Evolutionary conservation across 2,797 vertebrate genomes (phyloP).

Genomic region (Trachurus trachurus): DNA sequence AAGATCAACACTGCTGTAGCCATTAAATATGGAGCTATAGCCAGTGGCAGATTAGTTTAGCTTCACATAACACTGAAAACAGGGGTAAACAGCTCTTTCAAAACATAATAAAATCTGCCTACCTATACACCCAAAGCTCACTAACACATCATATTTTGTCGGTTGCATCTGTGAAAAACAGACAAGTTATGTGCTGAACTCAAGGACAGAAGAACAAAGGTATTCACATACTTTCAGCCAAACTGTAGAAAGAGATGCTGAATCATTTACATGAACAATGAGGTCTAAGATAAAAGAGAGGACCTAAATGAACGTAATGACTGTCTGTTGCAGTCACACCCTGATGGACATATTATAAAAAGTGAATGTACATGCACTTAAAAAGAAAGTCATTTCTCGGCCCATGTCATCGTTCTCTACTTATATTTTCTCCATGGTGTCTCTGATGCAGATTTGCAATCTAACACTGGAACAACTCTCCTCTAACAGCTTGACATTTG

Average conservation of each 20-base stretch:
- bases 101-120: not conserved
- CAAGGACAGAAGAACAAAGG: not conserved
- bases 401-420: not conserved
- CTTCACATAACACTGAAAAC: not conserved
- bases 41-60: not conserved
- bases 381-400: conserved; percentile 7
- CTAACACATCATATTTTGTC: not conserved
- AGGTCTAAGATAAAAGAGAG: not conserved
- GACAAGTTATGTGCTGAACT: not conserved
- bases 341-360: conserved; percentile 30
- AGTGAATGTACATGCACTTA: conserved; percentile 17
- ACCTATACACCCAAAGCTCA: not conserved
- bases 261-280: not conserved
- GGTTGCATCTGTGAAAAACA: not conserved
- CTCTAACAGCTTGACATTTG: conserved; percentile 39
- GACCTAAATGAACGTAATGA: conserved; percentile 10
- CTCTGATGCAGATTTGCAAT: conserved; percentile 8
- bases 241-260: not conserved
- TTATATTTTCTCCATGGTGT: conserved; percentile 17
- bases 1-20: not conserved
- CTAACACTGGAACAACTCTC: conserved; percentile 8
- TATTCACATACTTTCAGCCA: not conserved
- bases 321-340: conserved; percentile 3
- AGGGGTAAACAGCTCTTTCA: not conserved
- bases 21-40: not conserved